These are phyloP conservation scores for Henricia sp. DNA, from an alignment of 53 echinoderm and acorn worm species.

Conservation along the genomic window DNA sequence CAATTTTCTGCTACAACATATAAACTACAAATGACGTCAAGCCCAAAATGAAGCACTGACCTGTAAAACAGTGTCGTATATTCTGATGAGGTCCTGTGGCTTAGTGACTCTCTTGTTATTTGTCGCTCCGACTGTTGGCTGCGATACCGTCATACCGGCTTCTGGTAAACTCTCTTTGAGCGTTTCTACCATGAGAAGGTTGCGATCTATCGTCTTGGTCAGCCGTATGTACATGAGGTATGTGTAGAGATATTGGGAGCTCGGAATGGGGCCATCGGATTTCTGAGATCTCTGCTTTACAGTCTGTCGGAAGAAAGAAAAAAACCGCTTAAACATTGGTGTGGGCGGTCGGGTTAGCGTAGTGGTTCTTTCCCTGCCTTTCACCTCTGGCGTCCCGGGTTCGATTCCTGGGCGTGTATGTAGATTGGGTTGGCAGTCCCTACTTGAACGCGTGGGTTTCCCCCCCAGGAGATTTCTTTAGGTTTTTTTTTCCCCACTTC, in stretches of 20 bases:
- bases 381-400: no score
- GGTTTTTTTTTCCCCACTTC: no score
- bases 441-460: no score
- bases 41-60: conserved; percentile 70
- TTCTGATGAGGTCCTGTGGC: conserved; percentile 95
- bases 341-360: no score
- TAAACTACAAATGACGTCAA: no score
- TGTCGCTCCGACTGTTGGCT: conserved; percentile 23
- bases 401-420: no score
- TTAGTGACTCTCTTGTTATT: conserved; percentile 82
- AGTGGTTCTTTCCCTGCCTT: no score
- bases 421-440: no score
- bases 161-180: conserved; percentile 81
- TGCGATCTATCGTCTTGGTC: conserved; percentile 95
- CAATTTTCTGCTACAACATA: no score
- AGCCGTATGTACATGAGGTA: conserved; percentile 96
- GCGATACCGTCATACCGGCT: conserved; percentile 39
- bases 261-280: conserved; percentile 78
- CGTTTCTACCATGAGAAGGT: conserved; percentile 75
- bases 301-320: no score
- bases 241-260: conserved; percentile 86
- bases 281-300: conserved; percentile 74
- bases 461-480: no score
- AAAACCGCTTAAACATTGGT: no score
- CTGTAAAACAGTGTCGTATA: conserved; percentile 95